A percentile compares a stretch with the other conserved stretches of the same genome.
phyloP scores from a whole-genome alignment of 2,888 invertebrate species.

The Micropterix aruncella region DNA sequence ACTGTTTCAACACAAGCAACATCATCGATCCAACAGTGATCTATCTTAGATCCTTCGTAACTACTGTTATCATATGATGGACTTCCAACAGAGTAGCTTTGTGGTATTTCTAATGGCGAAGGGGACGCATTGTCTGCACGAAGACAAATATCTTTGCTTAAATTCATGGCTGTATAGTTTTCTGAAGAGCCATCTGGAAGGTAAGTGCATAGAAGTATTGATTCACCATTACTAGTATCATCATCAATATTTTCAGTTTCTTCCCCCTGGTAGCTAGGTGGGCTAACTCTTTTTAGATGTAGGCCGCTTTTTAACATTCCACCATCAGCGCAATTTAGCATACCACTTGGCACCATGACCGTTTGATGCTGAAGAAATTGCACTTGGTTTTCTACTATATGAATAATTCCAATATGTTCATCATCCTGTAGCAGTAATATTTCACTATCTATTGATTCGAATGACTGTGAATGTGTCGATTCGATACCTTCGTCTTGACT shows the following conservation, averaged over 20 bases:
- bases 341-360: not conserved
- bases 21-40: slow-evolving; percentile 31
- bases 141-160: not conserved
- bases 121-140: not conserved
- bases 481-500: too few species aligned
- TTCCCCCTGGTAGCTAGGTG: too few species aligned
- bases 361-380: not conserved
- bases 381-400: not conserved
- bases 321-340: not conserved
- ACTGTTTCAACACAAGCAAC: slow-evolving; percentile 34
- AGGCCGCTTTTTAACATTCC: too few species aligned
- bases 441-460: not conserved
- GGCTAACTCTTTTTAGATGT: too few species aligned
- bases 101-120: not conserved
- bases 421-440: not conserved
- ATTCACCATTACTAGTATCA: not conserved
- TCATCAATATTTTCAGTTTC: not conserved
- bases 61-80: not conserved
- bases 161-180: not conserved
- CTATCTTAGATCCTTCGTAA: slow-evolving; percentile 11
- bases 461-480: too few species aligned
- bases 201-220: not conserved
- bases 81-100: not conserved
- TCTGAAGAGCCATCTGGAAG: not conserved
- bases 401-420: not conserved